phyloP scores from a whole-genome alignment of 2,113 vertebrate species.

The Syngnathus floridae region DNA sequence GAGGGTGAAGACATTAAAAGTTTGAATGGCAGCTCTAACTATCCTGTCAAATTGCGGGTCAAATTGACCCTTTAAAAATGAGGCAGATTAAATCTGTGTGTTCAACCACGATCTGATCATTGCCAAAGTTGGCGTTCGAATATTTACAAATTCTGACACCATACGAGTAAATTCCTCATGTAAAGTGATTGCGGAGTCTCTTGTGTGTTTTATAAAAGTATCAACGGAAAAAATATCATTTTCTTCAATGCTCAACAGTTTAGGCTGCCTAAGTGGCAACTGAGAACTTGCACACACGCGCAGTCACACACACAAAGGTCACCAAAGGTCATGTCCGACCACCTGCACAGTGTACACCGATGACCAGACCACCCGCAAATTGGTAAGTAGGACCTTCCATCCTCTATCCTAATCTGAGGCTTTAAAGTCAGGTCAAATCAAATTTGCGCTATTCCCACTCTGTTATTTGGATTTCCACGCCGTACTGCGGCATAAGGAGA shows the following conservation, averaged over 20 bases:
- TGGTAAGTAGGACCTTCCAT: neutral
- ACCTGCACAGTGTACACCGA: conserved; percentile 40
- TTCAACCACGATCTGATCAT: neutral
- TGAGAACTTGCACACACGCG: conserved; percentile 5
- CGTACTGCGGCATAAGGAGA: neutral
- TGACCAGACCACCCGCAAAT: conserved; percentile 51
- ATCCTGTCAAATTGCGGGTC: neutral
- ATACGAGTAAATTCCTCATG: too few relatives aligned
- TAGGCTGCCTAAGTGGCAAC: conserved; percentile 18
- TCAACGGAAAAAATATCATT: neutral
- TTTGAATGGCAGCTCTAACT: neutral
- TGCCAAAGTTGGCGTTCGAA: too few relatives aligned
- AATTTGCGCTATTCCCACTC: too few relatives aligned
- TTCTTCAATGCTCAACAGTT: too few relatives aligned
- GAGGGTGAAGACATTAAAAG: neutral
- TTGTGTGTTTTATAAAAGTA: neutral
- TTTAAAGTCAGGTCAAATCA: neutral
- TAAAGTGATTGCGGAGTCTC: neutral
- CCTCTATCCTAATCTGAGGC: neutral
- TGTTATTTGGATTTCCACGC: neutral
- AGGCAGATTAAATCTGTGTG: neutral
- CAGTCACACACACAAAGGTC: conserved; percentile 8
- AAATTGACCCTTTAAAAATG: neutral
- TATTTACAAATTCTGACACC: neutral
- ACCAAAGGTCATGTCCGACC: conserved; percentile 41